A percentile compares a stretch with the other conserved stretches of the same genome.
These are phyloP conservation scores for Kryptolebias ocellatus DNA, from an alignment of 2,797 vertebrate genomes.

Conservation along the genomic window DNA sequence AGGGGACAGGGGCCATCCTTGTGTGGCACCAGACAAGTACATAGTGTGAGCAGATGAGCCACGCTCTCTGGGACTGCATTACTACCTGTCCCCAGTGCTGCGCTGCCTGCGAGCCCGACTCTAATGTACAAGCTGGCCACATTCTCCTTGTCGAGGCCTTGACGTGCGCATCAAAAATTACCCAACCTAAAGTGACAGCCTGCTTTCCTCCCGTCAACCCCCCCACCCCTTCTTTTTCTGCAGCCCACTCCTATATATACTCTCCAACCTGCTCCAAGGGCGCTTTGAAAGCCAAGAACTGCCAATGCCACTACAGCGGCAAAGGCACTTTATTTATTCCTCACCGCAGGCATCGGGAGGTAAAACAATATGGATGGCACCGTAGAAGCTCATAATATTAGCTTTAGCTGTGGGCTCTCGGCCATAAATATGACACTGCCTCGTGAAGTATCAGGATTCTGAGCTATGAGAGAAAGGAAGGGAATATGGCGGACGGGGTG, in stretches of 20 bases:
- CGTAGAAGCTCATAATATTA: conserved; percentile 80
- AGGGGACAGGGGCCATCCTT: conserved; percentile 65
- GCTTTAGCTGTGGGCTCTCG: conserved; percentile 76
- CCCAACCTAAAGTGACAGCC: conserved; percentile 92
- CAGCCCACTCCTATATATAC: conserved; percentile 29
- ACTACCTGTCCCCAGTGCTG: conserved; percentile 85
- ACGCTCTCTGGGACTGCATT: conserved; percentile 90
- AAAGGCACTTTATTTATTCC: conserved; percentile 87
- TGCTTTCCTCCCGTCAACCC: conserved; percentile 75
- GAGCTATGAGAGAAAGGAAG: conserved; percentile 42
- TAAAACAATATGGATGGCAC: conserved; percentile 82
- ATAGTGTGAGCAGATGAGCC: conserved; percentile 89
- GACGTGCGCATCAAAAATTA: conserved; percentile 91
- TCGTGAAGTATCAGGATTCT: conserved; percentile 53
- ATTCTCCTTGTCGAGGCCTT: conserved; percentile 88
- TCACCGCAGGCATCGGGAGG: conserved; percentile 81
- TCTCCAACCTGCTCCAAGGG: conserved; percentile 73
- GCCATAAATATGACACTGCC: conserved; percentile 75
- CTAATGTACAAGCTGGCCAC: conserved; percentile 92
- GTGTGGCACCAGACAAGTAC: conserved; percentile 87
- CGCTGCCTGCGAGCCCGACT: conserved; percentile 84
- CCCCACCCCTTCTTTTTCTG: conserved; percentile 39
- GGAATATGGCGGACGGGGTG: conserved; percentile 32
- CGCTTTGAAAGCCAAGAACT: conserved; percentile 86
- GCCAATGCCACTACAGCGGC: conserved; percentile 78